These are phyloP conservation scores for Chelon auratus DNA, from an alignment of 2,797 vertebrate species.

Conservation along the genomic window DNA sequence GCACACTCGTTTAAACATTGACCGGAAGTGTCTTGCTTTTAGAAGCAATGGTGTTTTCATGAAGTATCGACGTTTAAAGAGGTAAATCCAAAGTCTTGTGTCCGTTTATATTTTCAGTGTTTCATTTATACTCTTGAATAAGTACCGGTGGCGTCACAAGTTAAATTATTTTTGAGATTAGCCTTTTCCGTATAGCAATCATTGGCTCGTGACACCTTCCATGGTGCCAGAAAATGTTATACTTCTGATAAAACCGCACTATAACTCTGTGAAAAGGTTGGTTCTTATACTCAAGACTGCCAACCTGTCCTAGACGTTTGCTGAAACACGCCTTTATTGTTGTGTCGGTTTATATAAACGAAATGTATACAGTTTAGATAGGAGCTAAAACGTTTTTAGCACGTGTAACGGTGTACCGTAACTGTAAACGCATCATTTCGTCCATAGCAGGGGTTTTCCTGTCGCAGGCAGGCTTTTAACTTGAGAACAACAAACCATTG, in stretches of 20 bases:
- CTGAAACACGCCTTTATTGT: neutral
- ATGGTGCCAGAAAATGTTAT: rapidly evolving
- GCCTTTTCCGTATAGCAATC: neutral
- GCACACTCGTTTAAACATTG: constrained; percentile 33
- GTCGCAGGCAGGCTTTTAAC: neutral
- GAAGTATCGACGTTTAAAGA: constrained; percentile 11
- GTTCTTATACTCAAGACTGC: too few species aligned
- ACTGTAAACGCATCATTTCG: neutral
- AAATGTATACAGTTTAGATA: neutral
- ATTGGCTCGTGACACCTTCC: constrained; percentile 46
- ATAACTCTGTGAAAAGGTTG: too few species aligned
- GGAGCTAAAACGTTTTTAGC: neutral
- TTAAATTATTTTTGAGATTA: neutral
- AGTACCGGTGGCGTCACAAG: neutral
- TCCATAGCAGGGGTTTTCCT: neutral
- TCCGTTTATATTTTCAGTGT: too few species aligned
- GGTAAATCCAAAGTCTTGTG: constrained; percentile 39
- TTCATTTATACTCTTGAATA: too few species aligned
- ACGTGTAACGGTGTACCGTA: neutral
- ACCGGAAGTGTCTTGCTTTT: neutral
- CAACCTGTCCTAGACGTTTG: neutral
- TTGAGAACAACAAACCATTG: neutral
- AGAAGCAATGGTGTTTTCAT: neutral
- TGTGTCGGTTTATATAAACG: neutral
- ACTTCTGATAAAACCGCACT: rapidly evolving